A percentile compares a stretch with the other conserved stretches of the same genome.
Evolutionary conservation across 2,888 invertebrate genomes (phyloP).

Genomic region (Agonum fuliginosum): DNA sequence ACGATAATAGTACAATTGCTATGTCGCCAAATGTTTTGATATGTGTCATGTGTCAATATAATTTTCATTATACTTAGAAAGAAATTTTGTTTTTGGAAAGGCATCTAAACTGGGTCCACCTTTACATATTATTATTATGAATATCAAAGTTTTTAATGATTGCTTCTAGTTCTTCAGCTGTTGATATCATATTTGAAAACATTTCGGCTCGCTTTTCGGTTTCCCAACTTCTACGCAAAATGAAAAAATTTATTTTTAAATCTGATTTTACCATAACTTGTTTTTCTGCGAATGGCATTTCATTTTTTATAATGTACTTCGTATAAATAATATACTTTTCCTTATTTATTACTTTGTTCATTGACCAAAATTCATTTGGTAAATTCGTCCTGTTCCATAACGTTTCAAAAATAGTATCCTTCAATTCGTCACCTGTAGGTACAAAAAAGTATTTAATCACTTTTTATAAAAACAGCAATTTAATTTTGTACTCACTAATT

Average conservation of each 20-base stretch:
- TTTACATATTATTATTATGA: constrained; percentile 1
- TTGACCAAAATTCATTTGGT: no score
- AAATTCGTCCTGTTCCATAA: neutral
- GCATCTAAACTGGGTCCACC: neutral
- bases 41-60: neutral
- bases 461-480: no score
- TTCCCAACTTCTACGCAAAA: neutral
- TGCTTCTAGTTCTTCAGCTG: neutral
- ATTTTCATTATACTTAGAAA: neutral
- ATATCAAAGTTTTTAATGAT: neutral
- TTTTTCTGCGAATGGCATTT: neutral
- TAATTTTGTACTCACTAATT: no score
- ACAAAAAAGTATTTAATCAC: no score
- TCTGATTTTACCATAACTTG: neutral
- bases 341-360: no score
- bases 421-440: neutral
- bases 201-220: no score
- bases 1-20: neutral
- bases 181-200: neutral
- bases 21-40: neutral
- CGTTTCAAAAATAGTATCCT: neutral
- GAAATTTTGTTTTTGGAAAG: neutral
- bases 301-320: neutral
- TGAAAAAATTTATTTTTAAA: neutral
- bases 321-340: neutral